Evolutionary conservation across 2,113 vertebrate species (phyloP).

Genomic region (Galemys pyrenaicus): DNA sequence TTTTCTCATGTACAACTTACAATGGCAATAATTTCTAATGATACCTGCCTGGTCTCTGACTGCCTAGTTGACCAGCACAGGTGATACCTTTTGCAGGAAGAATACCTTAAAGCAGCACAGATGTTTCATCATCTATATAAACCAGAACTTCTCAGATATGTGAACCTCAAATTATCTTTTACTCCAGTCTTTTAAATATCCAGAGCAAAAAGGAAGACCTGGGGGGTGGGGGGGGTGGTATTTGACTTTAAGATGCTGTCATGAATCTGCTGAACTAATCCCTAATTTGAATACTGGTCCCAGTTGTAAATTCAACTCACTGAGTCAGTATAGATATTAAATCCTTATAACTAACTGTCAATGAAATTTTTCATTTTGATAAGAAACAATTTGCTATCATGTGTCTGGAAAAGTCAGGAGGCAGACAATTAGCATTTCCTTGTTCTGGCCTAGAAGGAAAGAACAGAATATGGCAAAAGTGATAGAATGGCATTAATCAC

Average conservation of each 20-base stretch:
- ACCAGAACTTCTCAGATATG: slow-evolving; percentile 9
- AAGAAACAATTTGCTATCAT: slow-evolving; percentile 59
- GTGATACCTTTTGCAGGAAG: accelerated
- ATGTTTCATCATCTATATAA: neutral
- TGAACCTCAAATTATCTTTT: slow-evolving; percentile 40
- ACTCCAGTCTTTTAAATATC: neutral
- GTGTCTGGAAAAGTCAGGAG: neutral
- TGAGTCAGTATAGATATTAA: slow-evolving; percentile 14
- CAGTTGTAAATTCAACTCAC: neutral
- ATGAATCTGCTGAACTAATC: neutral
- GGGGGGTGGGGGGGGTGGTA: no score
- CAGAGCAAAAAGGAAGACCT: neutral
- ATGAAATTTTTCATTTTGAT: slow-evolving; percentile 47
- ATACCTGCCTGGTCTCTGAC: neutral
- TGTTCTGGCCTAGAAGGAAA: neutral
- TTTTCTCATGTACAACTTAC: neutral
- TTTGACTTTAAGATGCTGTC: slow-evolving; percentile 22
- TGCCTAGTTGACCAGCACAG: accelerated
- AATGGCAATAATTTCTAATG: neutral
- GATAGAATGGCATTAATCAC: neutral
- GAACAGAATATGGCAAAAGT: neutral
- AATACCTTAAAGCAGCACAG: neutral
- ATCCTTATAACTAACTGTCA: neutral
- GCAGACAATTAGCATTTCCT: neutral
- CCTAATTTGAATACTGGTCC: slow-evolving; percentile 54